Evolutionary conservation across 2,113 vertebrate genomes (phyloP).

Genomic region (Fulmarus glacialis): DNA sequence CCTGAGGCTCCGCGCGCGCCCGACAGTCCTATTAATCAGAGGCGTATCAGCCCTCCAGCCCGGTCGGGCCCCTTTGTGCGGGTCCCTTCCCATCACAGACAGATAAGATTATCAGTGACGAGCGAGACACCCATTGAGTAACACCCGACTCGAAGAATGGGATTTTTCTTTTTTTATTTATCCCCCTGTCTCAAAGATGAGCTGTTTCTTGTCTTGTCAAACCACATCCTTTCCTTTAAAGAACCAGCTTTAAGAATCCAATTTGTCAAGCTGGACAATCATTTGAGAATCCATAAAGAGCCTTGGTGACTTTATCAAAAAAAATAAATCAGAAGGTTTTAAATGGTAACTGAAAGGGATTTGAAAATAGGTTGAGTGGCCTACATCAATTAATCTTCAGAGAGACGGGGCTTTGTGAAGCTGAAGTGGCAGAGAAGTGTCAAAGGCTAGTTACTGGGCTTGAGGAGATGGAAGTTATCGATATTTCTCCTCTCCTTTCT

Average conservation of each 20-base stretch:
- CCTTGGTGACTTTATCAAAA: constrained; percentile 81
- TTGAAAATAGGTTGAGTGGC: constrained; percentile 75
- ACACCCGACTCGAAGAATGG: constrained; percentile 70
- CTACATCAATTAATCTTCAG: constrained; percentile 81
- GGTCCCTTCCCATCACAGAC: constrained; percentile 81
- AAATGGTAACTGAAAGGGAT: constrained; percentile 73
- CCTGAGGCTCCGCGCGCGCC: constrained; percentile 58
- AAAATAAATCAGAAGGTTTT: constrained; percentile 79
- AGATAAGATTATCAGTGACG: constrained; percentile 92
- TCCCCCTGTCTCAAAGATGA: constrained; percentile 81
- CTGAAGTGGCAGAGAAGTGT: constrained; percentile 53
- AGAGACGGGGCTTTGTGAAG: constrained; percentile 65
- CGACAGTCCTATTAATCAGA: constrained; percentile 87
- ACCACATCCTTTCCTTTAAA: constrained; percentile 80
- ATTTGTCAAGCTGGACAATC: constrained; percentile 85
- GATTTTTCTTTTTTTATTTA: constrained; percentile 78
- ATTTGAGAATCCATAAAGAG: constrained; percentile 80
- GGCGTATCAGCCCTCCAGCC: constrained; percentile 78
- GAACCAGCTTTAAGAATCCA: constrained; percentile 82
- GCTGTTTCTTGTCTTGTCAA: constrained; percentile 85
- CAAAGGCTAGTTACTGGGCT: constrained; percentile 39
- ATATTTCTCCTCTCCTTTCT: not conserved
- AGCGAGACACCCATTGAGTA: constrained; percentile 80
- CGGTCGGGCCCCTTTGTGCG: constrained; percentile 80
- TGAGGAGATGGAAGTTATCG: not conserved